phyloP scores from a whole-genome alignment of 2,888 invertebrate genomes.

The Creontiades dilutus region DNA sequence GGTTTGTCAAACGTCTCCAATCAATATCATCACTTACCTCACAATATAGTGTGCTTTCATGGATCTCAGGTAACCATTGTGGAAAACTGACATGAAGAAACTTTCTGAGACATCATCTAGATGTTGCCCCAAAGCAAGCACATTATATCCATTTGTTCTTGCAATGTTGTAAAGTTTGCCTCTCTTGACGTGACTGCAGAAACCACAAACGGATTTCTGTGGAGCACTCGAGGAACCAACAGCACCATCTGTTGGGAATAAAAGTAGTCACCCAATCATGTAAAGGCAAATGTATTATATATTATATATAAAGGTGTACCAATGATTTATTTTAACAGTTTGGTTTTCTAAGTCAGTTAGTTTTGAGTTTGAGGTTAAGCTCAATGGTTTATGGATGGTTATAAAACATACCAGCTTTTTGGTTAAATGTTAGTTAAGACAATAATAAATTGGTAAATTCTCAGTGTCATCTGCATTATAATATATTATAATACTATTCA shows the following conservation, averaged over 20 bases:
- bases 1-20: not conserved
- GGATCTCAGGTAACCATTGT: conserved; percentile 87
- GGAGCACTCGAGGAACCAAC: conserved; percentile 79
- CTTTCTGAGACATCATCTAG: conserved; percentile 91
- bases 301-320: no score
- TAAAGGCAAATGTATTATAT: no score
- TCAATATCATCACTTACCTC: conserved; percentile 79
- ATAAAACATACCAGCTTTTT: no score
- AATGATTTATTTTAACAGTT: no score
- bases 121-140: conserved; percentile 92
- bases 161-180: conserved; percentile 88
- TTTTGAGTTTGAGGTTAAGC: no score
- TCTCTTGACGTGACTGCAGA: conserved; percentile 86
- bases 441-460: no score
- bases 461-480: no score
- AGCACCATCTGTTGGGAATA: conserved; percentile 79
- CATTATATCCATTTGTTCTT: conserved; percentile 88
- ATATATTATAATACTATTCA: no score
- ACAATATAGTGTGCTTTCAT: conserved; percentile 90
- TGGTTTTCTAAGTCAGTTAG: no score
- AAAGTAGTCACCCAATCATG: not conserved
- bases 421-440: no score
- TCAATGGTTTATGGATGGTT: no score
- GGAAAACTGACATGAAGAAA: conserved; percentile 89
- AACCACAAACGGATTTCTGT: conserved; percentile 83